Evolutionary conservation across 2,113 vertebrate species (phyloP), one percentile per base, ranked within the genome.

Genomic region (Gnathonemus longibarbis): DNA sequence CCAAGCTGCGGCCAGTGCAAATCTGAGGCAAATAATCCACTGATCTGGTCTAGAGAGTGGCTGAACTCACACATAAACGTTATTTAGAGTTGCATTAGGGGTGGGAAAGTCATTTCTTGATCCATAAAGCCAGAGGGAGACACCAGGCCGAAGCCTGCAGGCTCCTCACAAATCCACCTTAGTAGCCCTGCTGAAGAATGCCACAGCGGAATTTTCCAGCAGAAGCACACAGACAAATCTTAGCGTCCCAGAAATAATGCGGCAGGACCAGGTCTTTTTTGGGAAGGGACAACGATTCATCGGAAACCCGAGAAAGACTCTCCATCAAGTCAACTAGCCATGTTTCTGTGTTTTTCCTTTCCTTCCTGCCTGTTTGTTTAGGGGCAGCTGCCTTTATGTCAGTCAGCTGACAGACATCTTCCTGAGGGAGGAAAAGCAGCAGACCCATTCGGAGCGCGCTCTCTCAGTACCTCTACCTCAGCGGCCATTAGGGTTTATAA

Each of bases 261-360:
- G 95, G 91, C 94, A 94, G 95, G 95, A 96, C 96, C 96, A 96
- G 92, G 94, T 94, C 95, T 94, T 95, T 96, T 96, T 95, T 96
- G 94, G 94, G 94, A 95, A 96, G 94, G 94, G 94, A 95, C 96
- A 96, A 95, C 95, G 95, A 95, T 95, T 96, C 95, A 95, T 95
- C 96, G 95, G 94, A 95, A 95, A 95, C 95, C 94, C 95, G 95
- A 95, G 95, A 96, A 96, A 95, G 94, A 95, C 94, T 94, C 94
- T 95, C 95, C 96, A 95, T 96, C 95, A 95, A 95, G 94, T 94
- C 95, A 95, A 95, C 95, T 94, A 95, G 95, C 95, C 95, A 95
- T 95, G 95, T 94, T 15, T 27, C 58, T 11, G 3, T 27, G 62
- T 66, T 27, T 31, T 10, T 66, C 1, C n/a, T 27, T 27, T 27